Evolutionary conservation across 2,113 vertebrate genomes (phyloP).

Genomic region (Calonectris borealis): DNA sequence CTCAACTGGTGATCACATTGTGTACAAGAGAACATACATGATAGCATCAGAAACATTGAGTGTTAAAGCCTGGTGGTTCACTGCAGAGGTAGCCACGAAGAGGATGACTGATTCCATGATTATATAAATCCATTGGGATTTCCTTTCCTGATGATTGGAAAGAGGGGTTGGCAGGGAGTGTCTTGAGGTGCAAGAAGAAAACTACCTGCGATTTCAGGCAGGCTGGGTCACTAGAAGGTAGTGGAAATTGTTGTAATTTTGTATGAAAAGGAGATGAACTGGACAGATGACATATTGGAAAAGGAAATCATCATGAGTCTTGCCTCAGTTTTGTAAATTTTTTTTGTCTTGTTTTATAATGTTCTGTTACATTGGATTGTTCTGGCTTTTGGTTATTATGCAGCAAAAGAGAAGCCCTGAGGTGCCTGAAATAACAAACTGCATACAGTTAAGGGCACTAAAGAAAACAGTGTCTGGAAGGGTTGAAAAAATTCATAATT

Average conservation of each 20-base stretch:
- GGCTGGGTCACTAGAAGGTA: background rate
- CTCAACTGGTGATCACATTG: fast-evolving
- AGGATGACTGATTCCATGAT: background rate
- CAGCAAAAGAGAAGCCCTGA: background rate
- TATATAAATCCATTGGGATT: background rate
- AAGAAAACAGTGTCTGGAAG: background rate
- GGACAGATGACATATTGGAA: background rate
- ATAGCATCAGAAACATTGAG: background rate
- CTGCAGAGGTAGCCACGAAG: background rate
- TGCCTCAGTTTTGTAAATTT: background rate
- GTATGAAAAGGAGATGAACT: background rate
- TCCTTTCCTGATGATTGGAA: background rate
- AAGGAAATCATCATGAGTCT: background rate
- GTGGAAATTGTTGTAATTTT: background rate
- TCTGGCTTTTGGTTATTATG: background rate
- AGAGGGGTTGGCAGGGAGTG: background rate
- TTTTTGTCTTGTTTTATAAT: background rate
- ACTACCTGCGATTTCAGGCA: background rate
- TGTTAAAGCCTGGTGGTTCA: background rate
- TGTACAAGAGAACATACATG: fast-evolving
- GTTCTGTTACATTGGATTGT: background rate
- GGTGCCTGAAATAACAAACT: background rate
- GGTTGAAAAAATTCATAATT: background rate
- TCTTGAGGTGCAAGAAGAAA: background rate
- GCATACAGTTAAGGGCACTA: background rate